A percentile compares a stretch with the other conserved stretches of the same genome.
phyloP scores from a whole-genome alignment of 2,888 invertebrate species.

The Glaucopsyche alexis region DNA sequence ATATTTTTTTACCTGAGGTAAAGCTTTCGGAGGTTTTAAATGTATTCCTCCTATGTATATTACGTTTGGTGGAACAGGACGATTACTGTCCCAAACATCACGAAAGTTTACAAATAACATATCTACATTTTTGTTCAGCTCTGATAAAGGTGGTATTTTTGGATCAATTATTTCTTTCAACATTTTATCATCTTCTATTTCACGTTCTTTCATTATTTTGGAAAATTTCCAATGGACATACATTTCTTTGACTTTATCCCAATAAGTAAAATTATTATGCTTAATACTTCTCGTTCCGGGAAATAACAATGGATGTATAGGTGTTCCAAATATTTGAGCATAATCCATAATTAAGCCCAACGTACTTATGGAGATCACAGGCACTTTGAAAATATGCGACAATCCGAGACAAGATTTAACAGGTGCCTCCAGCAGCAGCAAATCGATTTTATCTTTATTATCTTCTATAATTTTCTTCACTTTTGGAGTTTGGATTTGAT shows the following conservation, averaged over 20 bases:
- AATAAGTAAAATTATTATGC: slow-evolving; percentile 43
- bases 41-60: slow-evolving; percentile 51
- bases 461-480: slow-evolving; percentile 43
- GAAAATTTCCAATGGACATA: slow-evolving; percentile 37
- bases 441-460: slow-evolving; percentile 44
- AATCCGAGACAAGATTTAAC: slow-evolving; percentile 41
- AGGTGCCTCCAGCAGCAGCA: slow-evolving; percentile 49
- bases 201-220: slow-evolving; percentile 12
- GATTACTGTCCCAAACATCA: slow-evolving; percentile 48
- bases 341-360: slow-evolving; percentile 40
- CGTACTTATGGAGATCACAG: slow-evolving; percentile 50
- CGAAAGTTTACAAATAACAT: slow-evolving; percentile 50
- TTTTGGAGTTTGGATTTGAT: slow-evolving; percentile 40
- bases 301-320: slow-evolving; percentile 47
- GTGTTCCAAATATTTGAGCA: slow-evolving; percentile 42
- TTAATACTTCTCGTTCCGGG: slow-evolving; percentile 42
- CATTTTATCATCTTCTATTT: slow-evolving; percentile 38
- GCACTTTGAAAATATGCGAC: slow-evolving; percentile 49
- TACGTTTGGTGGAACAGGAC: slow-evolving; percentile 48
- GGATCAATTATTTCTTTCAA: slow-evolving; percentile 41
- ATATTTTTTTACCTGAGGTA: slow-evolving; percentile 42
- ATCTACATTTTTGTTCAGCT: slow-evolving; percentile 47
- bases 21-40: slow-evolving; percentile 40
- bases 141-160: slow-evolving; percentile 40
- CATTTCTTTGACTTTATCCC: slow-evolving; percentile 46